Base-by-base conservation (phyloP, 2,797 vertebrate genomes). In the Meriones psammophilus region DNA sequence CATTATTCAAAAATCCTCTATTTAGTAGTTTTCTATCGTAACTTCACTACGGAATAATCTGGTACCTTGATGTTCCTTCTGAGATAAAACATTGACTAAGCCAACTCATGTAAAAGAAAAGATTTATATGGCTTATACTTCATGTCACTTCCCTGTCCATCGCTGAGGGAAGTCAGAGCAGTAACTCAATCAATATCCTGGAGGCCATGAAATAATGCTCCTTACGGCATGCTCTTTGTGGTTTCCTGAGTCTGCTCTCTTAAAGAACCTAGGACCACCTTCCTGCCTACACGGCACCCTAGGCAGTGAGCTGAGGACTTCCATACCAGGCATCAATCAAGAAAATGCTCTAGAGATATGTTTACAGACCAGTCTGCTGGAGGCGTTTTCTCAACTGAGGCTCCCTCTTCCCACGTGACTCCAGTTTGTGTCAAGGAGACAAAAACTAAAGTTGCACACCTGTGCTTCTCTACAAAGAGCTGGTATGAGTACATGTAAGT, bases 41-140 rank as follows among this genome's bases (percentile, higher is more conserved):
- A 8, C 7, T 87, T 94, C 64, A 69, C 7, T 93, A 76, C 79
- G 17, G 14, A 91, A 87, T 87, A 87, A 89, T 7, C 15, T 92
- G 14, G 50, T 24, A 6, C 20, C 30, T 54, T 50, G n/a, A 46
- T 54, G 7, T 50, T 33, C 42, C 42, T 86, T n/a, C 64, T 54
- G 2, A n/a, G 30, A 15, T 8, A 86, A 69, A 68, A 33, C 46
- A n/a, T 24, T 15, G 64, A 36, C 64, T 69, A 69, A 54, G 17
- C 12, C 6, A 54, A 86, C 6, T 50, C 24, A 46, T 5, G 54
- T 22, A 13, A 26, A 69, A 69, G 33, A 86, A 50, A 50, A 9
- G 12, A 1, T 54, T 86, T 54, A 69, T 54, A 69, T 86, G 83
- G 6, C 46, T 69, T 86, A n/a, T 26, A 69, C 22, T 2, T 69